Percentiles rank a stretch among this genome's conserved stretches.
Conservation (phyloP, 2,888 invertebrate genomes). For the Corbicula japonica region DNA sequence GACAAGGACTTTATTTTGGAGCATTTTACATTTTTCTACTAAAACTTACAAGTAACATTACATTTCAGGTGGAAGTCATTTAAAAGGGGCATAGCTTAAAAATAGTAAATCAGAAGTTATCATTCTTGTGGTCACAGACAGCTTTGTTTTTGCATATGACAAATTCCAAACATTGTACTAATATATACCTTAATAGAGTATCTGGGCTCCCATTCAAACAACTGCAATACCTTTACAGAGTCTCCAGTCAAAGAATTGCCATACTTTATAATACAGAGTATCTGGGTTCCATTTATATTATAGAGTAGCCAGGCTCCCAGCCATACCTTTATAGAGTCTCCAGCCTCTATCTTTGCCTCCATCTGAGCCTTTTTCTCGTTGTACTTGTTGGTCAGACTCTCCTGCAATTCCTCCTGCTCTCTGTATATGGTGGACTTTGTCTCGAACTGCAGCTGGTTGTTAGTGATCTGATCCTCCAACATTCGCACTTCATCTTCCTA, state of each 20-base stretch:
- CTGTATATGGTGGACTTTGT: constrained; percentile 40
- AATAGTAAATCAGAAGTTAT: too few relatives aligned
- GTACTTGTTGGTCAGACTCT: constrained; percentile 67
- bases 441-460: constrained; percentile 57
- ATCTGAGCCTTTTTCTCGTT: constrained; percentile 69
- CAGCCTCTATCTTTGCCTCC: constrained; percentile 69
- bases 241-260: too few relatives aligned
- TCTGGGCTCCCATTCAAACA: not conserved
- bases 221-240: too few relatives aligned
- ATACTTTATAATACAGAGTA: too few relatives aligned
- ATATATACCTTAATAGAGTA: too few relatives aligned
- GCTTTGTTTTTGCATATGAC: too few relatives aligned
- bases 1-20: too few relatives aligned
- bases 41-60: not conserved
- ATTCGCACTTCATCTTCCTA: constrained; percentile 82
- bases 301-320: not conserved
- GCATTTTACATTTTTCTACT: too few relatives aligned
- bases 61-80: too few relatives aligned
- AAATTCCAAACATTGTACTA: too few relatives aligned
- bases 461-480: constrained; percentile 71
- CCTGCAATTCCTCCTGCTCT: constrained; percentile 64
- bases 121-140: too few relatives aligned
- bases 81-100: too few relatives aligned
- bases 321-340: constrained; percentile 68
- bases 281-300: not conserved